A percentile compares a stretch with the other conserved stretches of the same genome.
phyloP scores from a whole-genome alignment of 2,113 vertebrate genomes.

The Pluvialis apricaria region DNA sequence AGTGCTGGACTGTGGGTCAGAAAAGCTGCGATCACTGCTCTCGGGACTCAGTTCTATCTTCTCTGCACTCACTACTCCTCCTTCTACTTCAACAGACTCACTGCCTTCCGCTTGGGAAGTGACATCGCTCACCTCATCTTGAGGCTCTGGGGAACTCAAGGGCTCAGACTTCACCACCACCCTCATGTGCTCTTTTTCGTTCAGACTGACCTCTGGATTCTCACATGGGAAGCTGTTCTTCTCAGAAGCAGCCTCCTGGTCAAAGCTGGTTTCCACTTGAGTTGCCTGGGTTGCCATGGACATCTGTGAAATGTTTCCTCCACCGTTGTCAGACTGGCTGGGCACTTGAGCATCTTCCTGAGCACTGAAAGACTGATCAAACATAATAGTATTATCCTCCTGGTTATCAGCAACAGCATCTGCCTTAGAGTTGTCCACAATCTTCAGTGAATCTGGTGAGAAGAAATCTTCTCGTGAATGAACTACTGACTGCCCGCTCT shows the following conservation, averaged over 20 bases:
- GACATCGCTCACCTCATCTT: slow-evolving; percentile 86
- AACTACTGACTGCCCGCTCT: slow-evolving; percentile 57
- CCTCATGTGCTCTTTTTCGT: slow-evolving; percentile 78
- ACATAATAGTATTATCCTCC: slow-evolving; percentile 71
- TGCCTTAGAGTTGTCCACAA: slow-evolving; percentile 83
- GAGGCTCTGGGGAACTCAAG: slow-evolving; percentile 87
- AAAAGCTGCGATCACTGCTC: slow-evolving; percentile 87
- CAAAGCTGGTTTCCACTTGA: slow-evolving; percentile 73
- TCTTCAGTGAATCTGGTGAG: slow-evolving; percentile 89
- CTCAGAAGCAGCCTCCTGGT: slow-evolving; percentile 74
- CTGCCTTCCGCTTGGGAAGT: slow-evolving; percentile 88
- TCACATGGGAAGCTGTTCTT: slow-evolving; percentile 75
- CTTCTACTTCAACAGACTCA: slow-evolving; percentile 82
- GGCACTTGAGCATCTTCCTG: slow-evolving; percentile 96
- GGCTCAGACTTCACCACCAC: slow-evolving; percentile 90
- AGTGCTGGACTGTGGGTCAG: slow-evolving; percentile 83
- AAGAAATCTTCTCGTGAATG: slow-evolving; percentile 79
- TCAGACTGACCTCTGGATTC: slow-evolving; percentile 69
- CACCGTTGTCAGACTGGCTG: slow-evolving; percentile 89
- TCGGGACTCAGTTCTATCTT: slow-evolving; percentile 91
- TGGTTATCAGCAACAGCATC: slow-evolving; percentile 68
- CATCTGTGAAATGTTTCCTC: slow-evolving; percentile 72
- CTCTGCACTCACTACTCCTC: slow-evolving; percentile 72
- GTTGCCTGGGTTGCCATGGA: slow-evolving; percentile 73
- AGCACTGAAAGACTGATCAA: slow-evolving; percentile 72